phyloP scores from a whole-genome alignment of 2,888 invertebrate genomes.

The Clistopyga incitator region DNA sequence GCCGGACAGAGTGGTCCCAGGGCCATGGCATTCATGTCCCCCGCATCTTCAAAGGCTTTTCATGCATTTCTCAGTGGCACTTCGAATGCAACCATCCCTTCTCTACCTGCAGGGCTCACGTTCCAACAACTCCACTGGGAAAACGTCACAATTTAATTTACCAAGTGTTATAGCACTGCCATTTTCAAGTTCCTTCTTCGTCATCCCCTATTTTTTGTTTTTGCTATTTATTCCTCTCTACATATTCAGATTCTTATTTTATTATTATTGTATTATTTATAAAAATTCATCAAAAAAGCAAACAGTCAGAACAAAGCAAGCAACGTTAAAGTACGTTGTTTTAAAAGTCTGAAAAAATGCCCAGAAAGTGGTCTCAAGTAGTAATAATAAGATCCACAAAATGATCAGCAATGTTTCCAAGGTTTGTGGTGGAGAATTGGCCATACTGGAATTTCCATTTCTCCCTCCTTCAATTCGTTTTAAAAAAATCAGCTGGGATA shows the following conservation, averaged over 20 bases:
- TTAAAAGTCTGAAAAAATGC: too few species aligned
- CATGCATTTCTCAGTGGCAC: slow-evolving; percentile 64
- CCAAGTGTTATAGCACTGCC: slow-evolving; percentile 45
- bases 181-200: not conserved
- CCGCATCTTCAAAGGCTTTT: slow-evolving; percentile 59
- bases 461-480: too few species aligned
- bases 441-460: too few species aligned
- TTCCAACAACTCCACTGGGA: slow-evolving; percentile 49
- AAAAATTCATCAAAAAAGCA: too few species aligned
- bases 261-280: too few species aligned
- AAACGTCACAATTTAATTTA: slow-evolving; percentile 62
- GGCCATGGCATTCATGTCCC: slow-evolving; percentile 45
- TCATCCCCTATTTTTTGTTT: not conserved
- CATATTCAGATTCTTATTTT: not conserved
- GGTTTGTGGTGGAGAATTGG: too few species aligned
- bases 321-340: too few species aligned
- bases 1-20: slow-evolving; percentile 44
- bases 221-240: not conserved
- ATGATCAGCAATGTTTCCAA: too few species aligned
- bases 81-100: slow-evolving; percentile 31
- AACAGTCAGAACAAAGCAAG: too few species aligned
- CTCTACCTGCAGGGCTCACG: not conserved
- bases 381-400: too few species aligned
- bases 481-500: too few species aligned
- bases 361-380: too few species aligned